A percentile compares a stretch with the other conserved stretches of the same genome.
Evolutionary conservation across 1,140 invertebrate species (phyloP).

Genomic region (Piezodorus guildinii): DNA sequence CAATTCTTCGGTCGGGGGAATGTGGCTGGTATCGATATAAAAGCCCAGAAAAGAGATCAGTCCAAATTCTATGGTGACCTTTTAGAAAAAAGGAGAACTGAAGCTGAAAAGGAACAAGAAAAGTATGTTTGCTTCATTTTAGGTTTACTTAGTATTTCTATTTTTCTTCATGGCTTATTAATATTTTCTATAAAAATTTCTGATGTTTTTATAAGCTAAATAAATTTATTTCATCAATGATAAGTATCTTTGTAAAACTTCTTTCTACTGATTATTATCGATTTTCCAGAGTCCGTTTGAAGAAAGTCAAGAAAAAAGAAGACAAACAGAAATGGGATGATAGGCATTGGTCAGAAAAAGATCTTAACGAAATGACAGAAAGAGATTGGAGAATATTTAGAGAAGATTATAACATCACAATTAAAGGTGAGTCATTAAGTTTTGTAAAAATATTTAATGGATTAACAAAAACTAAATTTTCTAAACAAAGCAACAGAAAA

Average conservation of each 20-base stretch:
- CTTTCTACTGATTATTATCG: not conserved
- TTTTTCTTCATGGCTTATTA: no score
- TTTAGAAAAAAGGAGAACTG: slow-evolving; percentile 86
- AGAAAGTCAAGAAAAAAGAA: slow-evolving; percentile 89
- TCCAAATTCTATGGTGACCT: slow-evolving; percentile 97
- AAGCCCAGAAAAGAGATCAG: slow-evolving; percentile 93
- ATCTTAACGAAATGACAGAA: slow-evolving; percentile 90
- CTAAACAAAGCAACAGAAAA: no score
- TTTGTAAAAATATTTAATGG: no score
- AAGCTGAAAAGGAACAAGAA: slow-evolving; percentile 96
- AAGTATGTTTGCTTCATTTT: slow-evolving; percentile 41
- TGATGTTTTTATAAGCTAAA: no score
- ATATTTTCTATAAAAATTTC: no score
- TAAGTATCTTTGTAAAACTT: no score
- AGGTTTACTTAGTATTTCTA: no score
- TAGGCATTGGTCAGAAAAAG: slow-evolving; percentile 96
- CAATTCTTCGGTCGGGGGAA: slow-evolving; percentile 98
- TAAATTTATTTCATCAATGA: no score
- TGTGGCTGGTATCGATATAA: slow-evolving; percentile 94
- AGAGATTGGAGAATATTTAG: slow-evolving; percentile 99
- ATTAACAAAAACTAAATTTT: no score
- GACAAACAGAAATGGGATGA: slow-evolving; percentile 99
- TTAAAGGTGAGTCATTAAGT: slow-evolving; percentile 54
- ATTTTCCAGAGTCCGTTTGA: slow-evolving; percentile 58
- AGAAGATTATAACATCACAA: slow-evolving; percentile 98